Evolutionary conservation across 2,888 invertebrate genomes (phyloP), one percentile per base, ranked within the genome.

Genomic region (Gastrophysa polygoni): DNA sequence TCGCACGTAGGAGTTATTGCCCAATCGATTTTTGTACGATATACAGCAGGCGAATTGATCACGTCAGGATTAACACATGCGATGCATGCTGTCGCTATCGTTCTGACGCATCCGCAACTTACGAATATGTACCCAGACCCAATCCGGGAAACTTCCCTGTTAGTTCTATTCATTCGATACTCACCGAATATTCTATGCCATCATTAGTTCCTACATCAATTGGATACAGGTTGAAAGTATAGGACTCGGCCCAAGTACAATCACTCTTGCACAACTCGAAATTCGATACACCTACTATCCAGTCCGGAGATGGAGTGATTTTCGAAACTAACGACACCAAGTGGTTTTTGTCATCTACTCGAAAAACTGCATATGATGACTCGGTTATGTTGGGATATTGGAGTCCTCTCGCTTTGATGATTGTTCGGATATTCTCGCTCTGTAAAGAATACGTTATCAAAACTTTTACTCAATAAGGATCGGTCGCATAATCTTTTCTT

Each of bases 221-320:
- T 0, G 98, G 97, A 78, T 91, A 95, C 18, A 98, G 83, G 73
- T 96, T 93, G 57, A 96, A 85, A 0, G 88, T 87, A 72, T 91
- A 87, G 49, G 88, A 87, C 59, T 87, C 88, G 1, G 89, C 85
- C 98, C 98, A 98, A 0, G 91, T 89, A 76, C 97, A 95, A 81
- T 97, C 94, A 1, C 84, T 77, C 63, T 90, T 85, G 78, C 98
- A 98, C 0, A 98, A 84, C 76, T 97, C 95, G 66, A 97, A 80
- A 0, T 91, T 91, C 0, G 93, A 92, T 0, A 97, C 91, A 0
- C 97, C 97, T 0, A 96, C 91, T 61, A 96, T 91, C 98, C 98
- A 98, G 81, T 98, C 98, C 0, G 98, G 98, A 0, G 96, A 96
- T 0, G 98, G 98, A 50, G 92, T 95, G 58, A 98, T 86, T 89